Evolutionary conservation across 2,113 vertebrate genomes (phyloP).

Genomic region (Marmota flaviventris): DNA sequence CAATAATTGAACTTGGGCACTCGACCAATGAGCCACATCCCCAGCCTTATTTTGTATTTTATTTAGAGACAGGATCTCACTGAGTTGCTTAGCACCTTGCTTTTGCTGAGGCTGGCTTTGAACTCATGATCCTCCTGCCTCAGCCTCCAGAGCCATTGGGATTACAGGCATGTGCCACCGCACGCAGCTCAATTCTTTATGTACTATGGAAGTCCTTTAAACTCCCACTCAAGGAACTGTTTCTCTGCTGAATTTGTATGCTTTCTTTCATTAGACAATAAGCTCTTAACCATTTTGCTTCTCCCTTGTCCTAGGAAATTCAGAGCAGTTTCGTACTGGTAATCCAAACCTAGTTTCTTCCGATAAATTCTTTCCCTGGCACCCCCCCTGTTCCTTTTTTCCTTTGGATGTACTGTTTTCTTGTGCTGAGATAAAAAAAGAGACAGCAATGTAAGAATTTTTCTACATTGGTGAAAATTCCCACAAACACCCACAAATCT

Average conservation of each 20-base stretch:
- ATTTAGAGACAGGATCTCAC: too few relatives aligned
- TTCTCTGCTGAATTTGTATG: not conserved
- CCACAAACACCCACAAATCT: too few relatives aligned
- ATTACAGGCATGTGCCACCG: too few relatives aligned
- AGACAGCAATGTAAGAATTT: not conserved
- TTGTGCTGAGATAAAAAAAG: not conserved
- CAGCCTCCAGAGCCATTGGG: too few relatives aligned
- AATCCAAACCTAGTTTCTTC: not conserved
- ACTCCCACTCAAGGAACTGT: not conserved
- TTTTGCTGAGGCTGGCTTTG: too few relatives aligned
- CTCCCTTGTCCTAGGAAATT: not conserved
- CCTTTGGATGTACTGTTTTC: not conserved
- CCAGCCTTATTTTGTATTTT: too few relatives aligned
- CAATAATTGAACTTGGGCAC: too few relatives aligned
- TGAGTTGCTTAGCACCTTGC: too few relatives aligned
- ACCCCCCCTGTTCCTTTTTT: too few relatives aligned
- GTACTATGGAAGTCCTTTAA: not conserved
- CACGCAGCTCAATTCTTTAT: not conserved
- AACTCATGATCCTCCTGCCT: too few relatives aligned
- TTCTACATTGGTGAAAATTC: not conserved
- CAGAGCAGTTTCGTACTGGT: constrained; percentile 27
- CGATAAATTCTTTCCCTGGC: not conserved
- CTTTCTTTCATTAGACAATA: not conserved
- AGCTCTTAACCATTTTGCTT: constrained; percentile 18
- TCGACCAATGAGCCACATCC: too few relatives aligned